Evolutionary conservation across 2,113 vertebrate genomes (phyloP).

Genomic region (Stegastes partitus): DNA sequence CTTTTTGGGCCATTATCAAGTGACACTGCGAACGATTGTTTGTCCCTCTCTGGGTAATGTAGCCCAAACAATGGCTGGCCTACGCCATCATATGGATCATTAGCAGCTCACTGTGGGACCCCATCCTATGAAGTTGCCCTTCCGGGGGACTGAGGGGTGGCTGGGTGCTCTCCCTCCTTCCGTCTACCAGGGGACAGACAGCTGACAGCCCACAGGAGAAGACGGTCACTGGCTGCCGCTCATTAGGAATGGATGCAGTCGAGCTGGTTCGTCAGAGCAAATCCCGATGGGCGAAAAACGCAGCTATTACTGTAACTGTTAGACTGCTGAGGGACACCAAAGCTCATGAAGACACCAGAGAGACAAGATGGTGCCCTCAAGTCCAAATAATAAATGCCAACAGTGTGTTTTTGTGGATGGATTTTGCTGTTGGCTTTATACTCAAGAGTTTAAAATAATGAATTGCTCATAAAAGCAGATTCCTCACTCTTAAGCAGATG

Average conservation of each 20-base stretch:
- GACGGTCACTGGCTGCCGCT: slow-evolving; percentile 55
- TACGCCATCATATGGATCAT: slow-evolving; percentile 69
- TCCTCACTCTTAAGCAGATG: slow-evolving; percentile 12
- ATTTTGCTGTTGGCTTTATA: slow-evolving; percentile 12
- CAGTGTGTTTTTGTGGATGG: slow-evolving; percentile 26
- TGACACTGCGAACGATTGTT: slow-evolving; percentile 79
- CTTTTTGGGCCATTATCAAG: slow-evolving; percentile 79
- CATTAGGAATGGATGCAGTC: slow-evolving; percentile 62
- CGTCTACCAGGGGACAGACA: slow-evolving; percentile 46
- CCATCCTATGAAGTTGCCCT: slow-evolving; percentile 51
- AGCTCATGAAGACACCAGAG: slow-evolving; percentile 31
- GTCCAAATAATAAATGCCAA: slow-evolving; percentile 55
- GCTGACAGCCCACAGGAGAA: slow-evolving; percentile 58
- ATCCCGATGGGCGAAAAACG: slow-evolving; percentile 46
- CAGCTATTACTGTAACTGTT: slow-evolving; percentile 44
- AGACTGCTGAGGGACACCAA: slow-evolving; percentile 27
- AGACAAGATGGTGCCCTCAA: slow-evolving; percentile 33
- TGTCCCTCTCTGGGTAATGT: slow-evolving; percentile 76
- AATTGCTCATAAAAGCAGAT: slow-evolving; percentile 45
- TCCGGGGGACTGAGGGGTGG: slow-evolving; percentile 26
- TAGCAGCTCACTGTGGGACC: slow-evolving; percentile 70
- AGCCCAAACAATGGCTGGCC: slow-evolving; percentile 77
- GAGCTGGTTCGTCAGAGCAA: slow-evolving; percentile 53
- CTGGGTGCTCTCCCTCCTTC: slow-evolving; percentile 41
- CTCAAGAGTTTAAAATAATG: slow-evolving; percentile 53